These are phyloP conservation scores for Trissonchulus latispiculum DNA, from an alignment of 2,888 invertebrate species.

Conservation along the genomic window DNA sequence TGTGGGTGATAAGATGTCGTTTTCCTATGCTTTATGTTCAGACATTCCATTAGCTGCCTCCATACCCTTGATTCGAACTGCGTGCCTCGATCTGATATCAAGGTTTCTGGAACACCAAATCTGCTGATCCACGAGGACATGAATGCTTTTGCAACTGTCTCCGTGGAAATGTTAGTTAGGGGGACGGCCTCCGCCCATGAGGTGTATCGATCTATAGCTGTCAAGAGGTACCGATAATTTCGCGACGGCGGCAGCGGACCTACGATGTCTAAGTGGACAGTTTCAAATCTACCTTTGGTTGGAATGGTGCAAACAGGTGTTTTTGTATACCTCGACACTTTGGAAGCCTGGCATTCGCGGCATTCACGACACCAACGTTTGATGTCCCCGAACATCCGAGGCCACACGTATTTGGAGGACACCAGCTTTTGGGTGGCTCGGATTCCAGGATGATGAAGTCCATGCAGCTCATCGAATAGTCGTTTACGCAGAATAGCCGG, in stretches of 20 bases:
- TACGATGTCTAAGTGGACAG: constrained; percentile 6
- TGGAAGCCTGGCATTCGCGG: background rate
- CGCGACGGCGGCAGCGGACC: constrained; percentile 7
- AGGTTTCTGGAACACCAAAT: constrained; percentile 4
- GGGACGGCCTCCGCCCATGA: constrained; percentile 14
- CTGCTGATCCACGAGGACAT: no score
- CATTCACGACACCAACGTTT: constrained; percentile 9
- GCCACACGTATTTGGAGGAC: constrained; percentile 5
- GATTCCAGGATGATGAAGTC: background rate
- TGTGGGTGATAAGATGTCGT: constrained; percentile 6
- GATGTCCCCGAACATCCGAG: constrained; percentile 6
- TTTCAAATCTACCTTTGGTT: background rate
- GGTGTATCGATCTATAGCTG: no score
- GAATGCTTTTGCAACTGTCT: constrained; percentile 7
- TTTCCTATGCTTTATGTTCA: background rate
- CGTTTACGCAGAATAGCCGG: background rate
- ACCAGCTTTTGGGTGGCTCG: background rate
- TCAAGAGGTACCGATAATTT: constrained; percentile 6
- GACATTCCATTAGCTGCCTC: no score
- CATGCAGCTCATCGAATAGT: background rate
- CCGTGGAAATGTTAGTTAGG: constrained; percentile 2
- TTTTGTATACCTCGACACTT: constrained; percentile 7
- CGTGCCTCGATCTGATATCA: constrained; percentile 5
- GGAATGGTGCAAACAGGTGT: constrained; percentile 9
- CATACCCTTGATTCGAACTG: constrained; percentile 7